A percentile compares a stretch with the other conserved stretches of the same genome.
Evolutionary conservation across 2,888 invertebrate genomes (phyloP).

Genomic region (Phengaris arion): DNA sequence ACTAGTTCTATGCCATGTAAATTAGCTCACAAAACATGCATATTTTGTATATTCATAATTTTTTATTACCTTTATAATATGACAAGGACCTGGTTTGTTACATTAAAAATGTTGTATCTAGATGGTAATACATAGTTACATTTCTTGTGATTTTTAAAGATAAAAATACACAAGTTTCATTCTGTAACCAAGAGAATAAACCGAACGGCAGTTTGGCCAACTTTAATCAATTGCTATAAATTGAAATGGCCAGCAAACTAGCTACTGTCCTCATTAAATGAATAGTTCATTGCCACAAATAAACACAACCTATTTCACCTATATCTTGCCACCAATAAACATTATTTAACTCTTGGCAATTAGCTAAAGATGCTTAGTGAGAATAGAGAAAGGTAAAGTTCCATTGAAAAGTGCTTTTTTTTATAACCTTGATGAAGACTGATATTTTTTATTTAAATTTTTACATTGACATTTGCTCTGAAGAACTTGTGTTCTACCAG

Average conservation of each 20-base stretch:
- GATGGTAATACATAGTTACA: background rate
- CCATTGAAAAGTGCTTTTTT: background rate
- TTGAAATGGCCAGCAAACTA: background rate
- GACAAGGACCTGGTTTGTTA: background rate
- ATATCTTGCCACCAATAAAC: background rate
- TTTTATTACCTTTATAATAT: slow-evolving; percentile 3
- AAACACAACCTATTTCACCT: background rate
- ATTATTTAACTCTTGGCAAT: background rate
- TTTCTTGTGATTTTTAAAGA: background rate
- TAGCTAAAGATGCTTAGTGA: background rate
- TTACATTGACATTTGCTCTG: too few relatives aligned
- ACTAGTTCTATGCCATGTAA: slow-evolving; percentile 14
- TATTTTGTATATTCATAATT: slow-evolving; percentile 9
- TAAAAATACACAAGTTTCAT: background rate
- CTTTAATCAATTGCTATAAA: background rate
- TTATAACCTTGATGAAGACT: too few relatives aligned
- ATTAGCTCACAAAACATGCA: background rate
- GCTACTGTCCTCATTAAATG: background rate
- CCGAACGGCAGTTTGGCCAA: background rate
- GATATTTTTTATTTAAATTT: too few relatives aligned
- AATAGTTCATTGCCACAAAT: slow-evolving; percentile 8
- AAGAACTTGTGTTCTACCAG: too few relatives aligned
- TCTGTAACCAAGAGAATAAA: too few relatives aligned
- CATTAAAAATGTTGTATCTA: background rate
- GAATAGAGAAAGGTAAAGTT: background rate